These are phyloP conservation scores for Drosophila subsilvestris DNA, from an alignment of 2,888 invertebrate genomes.

Conservation along the genomic window DNA sequence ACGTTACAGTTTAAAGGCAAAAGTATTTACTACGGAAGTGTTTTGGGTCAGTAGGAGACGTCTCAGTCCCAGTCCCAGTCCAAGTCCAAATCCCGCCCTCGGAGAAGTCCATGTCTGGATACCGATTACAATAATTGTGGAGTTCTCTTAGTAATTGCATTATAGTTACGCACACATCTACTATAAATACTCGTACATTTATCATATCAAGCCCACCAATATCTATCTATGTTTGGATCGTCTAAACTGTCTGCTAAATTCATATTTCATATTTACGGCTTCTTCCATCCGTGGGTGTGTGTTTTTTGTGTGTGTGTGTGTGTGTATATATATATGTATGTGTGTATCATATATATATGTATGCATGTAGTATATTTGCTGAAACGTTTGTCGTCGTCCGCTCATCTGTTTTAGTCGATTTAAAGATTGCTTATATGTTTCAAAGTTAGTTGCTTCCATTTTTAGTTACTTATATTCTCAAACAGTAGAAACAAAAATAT, in stretches of 20 bases:
- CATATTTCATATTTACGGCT: constrained; percentile 35
- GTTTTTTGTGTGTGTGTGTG: constrained; percentile 11
- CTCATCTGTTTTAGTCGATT: constrained; percentile 64
- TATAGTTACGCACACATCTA: constrained; percentile 55
- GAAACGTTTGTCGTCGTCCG: constrained; percentile 45
- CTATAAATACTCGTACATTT: constrained; percentile 53
- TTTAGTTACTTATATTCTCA: constrained; percentile 51
- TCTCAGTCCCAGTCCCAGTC: neutral
- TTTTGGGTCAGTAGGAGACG: constrained; percentile 21
- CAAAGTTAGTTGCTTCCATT: constrained; percentile 74
- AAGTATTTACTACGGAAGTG: constrained; percentile 60
- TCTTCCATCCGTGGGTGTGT: constrained; percentile 31
- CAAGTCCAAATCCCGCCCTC: neutral
- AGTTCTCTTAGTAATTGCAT: constrained; percentile 41
- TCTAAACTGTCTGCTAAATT: constrained; percentile 49
- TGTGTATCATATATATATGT: neutral
- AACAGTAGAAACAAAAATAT: constrained; percentile 62
- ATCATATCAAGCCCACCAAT: constrained; percentile 69
- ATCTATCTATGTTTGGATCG: constrained; percentile 32
- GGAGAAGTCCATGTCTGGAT: constrained; percentile 30
- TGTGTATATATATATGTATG: constrained; percentile 4
- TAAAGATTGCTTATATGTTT: constrained; percentile 81
- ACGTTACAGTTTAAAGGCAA: constrained; percentile 53
- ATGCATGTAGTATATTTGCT: constrained; percentile 44
- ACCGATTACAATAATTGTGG: constrained; percentile 41